Evolutionary conservation across 2,797 vertebrate genomes (phyloP), one percentile per base, ranked within the genome.

Genomic region (Oceanodroma leucorhoa): DNA sequence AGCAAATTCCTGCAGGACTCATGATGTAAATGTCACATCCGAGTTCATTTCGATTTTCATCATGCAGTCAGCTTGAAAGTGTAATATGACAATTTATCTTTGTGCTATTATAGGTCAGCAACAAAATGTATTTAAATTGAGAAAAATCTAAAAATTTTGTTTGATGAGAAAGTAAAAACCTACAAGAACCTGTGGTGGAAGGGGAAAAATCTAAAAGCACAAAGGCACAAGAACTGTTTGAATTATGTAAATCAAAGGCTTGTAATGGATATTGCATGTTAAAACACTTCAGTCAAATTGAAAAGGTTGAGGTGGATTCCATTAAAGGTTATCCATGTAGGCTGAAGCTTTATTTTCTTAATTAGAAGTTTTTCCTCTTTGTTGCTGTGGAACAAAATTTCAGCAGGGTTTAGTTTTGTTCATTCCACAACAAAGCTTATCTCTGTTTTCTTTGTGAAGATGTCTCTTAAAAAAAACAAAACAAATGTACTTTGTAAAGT

Each of bases 261-360:
- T 91, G 60, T 86, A 95, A 94, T 90, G 94, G 89, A 96, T 91
- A 89, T 36, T 87, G 57, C 51, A 79, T 50, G 70, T 86, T 96
- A 83, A 90, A 90, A 92, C 43, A 83, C 58, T 92, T 97, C 77
- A 67, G 50, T 91, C 80, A 92, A 89, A 92, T 34, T 96, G 97
- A 97, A 97, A 96, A 97, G 95, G 94, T 97, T 97, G 96, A 95
- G 27, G 84, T 78, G 62, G 75, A 92, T 92, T 94, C 72, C 93
- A 88, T 83, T 95, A 95, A 97, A 97, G 96, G 96, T 96, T 96
- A 97, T 36, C 38, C 80, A 70, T 91, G 92, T 94, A 96, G 87
- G 51, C 60, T 81, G 62, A 67, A 84, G 62, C 21, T 94, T 96
- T 95, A 86, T 88, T 94, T 97, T 87, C 85, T 95, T 93, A 95